Conservation (phyloP, 2,113 vertebrate species). For the Phyllostomus discolor region DNA sequence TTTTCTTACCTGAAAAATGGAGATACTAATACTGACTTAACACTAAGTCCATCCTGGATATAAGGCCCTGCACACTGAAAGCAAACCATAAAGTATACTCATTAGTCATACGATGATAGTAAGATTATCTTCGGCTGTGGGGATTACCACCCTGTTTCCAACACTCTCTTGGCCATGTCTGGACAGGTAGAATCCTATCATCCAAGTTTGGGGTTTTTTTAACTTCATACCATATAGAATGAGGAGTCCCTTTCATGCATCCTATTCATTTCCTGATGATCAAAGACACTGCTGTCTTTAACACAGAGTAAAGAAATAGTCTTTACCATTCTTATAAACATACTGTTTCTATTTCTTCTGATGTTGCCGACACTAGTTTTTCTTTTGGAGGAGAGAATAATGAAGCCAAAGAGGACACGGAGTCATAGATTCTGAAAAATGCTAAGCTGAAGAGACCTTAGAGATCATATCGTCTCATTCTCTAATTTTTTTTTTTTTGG, state of each 20-base stretch:
- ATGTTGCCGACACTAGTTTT: not conserved
- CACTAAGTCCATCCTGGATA: too few species aligned
- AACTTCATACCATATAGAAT: not conserved
- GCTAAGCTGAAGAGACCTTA: not conserved
- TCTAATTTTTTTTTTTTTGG: not conserved
- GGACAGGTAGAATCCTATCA: not conserved
- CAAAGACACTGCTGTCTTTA: not conserved
- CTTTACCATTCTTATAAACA: not conserved
- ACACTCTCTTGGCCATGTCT: not conserved
- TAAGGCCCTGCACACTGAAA: not conserved
- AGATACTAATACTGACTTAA: not conserved
- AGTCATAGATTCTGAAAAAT: not conserved
- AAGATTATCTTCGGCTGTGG: not conserved
- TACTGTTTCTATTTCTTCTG: not conserved
- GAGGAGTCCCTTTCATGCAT: not conserved
- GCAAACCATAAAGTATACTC: not conserved
- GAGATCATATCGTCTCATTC: not conserved
- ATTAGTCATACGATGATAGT: too few species aligned
- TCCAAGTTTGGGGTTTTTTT: not conserved
- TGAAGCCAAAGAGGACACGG: not conserved
- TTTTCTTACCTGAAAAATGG: not conserved
- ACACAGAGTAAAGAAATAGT: not conserved
- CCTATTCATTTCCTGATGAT: not conserved
- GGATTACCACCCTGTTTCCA: not conserved
- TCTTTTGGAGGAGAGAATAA: slow-evolving; percentile 5